These are phyloP conservation scores for Aplysia californica DNA, from an alignment of 1,140 invertebrate species.

Conservation along the genomic window DNA sequence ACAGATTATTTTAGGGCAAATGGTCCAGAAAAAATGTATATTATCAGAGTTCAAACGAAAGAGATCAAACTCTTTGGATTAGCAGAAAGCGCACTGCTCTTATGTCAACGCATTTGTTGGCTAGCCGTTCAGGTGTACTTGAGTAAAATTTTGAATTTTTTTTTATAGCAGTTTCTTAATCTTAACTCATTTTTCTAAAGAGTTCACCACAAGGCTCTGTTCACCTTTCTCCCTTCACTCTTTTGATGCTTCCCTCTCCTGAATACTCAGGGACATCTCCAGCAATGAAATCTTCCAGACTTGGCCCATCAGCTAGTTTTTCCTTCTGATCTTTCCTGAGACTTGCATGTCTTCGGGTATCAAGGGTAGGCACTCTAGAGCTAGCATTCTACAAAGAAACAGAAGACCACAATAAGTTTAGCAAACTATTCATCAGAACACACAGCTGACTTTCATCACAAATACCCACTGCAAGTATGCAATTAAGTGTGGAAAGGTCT, in stretches of 20 bases:
- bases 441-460: background rate
- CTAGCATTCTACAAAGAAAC: background rate
- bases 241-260: constrained; percentile 77
- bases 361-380: background rate
- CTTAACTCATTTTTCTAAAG: too few relatives aligned
- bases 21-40: too few relatives aligned
- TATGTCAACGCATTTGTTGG: background rate
- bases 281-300: constrained; percentile 69
- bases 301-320: constrained; percentile 63
- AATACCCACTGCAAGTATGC: background rate
- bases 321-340: constrained; percentile 53
- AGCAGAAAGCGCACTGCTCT: background rate
- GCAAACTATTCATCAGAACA: background rate
- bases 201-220: too few relatives aligned
- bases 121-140: constrained; percentile 25
- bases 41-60: too few relatives aligned
- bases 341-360: constrained; percentile 18
- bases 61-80: too few relatives aligned
- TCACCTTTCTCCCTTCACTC: constrained; percentile 82
- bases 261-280: constrained; percentile 72
- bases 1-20: too few relatives aligned
- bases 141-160: too few relatives aligned
- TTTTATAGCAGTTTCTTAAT: too few relatives aligned
- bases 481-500: background rate
- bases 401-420: background rate